Evolutionary conservation across 2,888 invertebrate genomes (phyloP).

Genomic region (Lampropteryx suffumata): DNA sequence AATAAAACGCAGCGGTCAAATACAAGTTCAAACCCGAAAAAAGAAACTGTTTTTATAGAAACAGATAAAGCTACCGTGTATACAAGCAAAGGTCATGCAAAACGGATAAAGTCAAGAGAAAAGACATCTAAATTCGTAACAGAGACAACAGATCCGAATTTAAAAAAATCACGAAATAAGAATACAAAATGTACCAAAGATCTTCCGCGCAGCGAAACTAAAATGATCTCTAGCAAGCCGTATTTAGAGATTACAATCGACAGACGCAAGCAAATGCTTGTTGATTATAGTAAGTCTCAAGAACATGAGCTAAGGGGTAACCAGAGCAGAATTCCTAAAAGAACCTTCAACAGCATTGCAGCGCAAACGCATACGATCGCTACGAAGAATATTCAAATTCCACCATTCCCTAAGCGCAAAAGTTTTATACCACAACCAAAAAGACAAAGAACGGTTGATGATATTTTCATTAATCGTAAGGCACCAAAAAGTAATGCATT

Average conservation of each 20-base stretch:
- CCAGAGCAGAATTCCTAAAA: slow-evolving; percentile 51
- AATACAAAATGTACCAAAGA: slow-evolving; percentile 3
- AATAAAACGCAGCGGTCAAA: neutral
- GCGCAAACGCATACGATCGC: slow-evolving; percentile 13
- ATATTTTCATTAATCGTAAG: slow-evolving; percentile 33
- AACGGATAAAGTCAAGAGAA: neutral
- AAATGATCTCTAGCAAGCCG: slow-evolving; percentile 31
- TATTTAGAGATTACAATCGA: slow-evolving; percentile 51
- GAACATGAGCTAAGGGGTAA: slow-evolving; percentile 18
- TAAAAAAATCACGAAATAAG: neutral
- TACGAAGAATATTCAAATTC: slow-evolving; percentile 1
- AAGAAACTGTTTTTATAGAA: neutral
- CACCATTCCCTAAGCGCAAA: slow-evolving; percentile 9
- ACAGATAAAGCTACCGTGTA: neutral
- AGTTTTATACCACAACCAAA: slow-evolving; percentile 47
- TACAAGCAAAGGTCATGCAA: neutral
- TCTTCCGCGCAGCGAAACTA: neutral
- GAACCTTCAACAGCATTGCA: slow-evolving; percentile 30
- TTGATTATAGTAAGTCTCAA: slow-evolving; percentile 15
- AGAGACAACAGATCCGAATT: neutral
- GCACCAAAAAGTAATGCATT: slow-evolving; percentile 19
- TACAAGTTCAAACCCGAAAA: neutral
- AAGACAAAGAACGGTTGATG: slow-evolving; percentile 40
- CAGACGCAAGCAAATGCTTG: slow-evolving; percentile 34
- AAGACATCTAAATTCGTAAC: neutral